Evolutionary conservation across 2,113 vertebrate genomes (phyloP).

Genomic region (Thamnophis sirtalis): DNA sequence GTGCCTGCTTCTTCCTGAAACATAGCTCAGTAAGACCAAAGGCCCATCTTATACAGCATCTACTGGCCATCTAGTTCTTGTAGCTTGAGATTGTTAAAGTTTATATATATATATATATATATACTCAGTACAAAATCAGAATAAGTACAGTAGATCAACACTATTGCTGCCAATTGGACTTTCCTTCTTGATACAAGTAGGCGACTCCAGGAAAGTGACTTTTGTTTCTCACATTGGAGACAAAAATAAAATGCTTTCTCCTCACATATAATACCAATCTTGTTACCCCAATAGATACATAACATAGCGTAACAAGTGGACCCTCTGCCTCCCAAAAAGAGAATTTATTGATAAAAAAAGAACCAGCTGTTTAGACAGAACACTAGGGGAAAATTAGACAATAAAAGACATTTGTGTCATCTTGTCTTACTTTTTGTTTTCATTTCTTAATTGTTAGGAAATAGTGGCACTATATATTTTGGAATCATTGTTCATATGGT

Average conservation of each 20-base stretch:
- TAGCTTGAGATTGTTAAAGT: background rate
- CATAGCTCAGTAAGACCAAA: background rate
- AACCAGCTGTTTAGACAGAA: background rate
- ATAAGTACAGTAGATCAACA: background rate
- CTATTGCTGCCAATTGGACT: background rate
- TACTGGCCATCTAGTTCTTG: background rate
- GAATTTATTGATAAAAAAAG: background rate
- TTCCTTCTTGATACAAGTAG: background rate
- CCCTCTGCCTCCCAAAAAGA: background rate
- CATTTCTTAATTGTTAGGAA: background rate
- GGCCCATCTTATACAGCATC: background rate
- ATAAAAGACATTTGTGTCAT: background rate
- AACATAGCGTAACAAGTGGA: background rate
- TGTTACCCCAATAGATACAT: background rate
- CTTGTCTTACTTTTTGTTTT: background rate
- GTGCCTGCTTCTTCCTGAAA: background rate
- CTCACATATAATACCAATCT: background rate
- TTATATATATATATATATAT: background rate
- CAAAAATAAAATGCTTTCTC: background rate
- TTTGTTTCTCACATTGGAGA: background rate
- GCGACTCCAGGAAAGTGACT: background rate
- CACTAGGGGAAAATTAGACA: background rate
- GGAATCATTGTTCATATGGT: background rate
- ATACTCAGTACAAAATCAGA: background rate
- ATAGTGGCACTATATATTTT: background rate